These are phyloP conservation scores for Drosophila arawakana DNA, from an alignment of 1,140 invertebrate species.

Conservation along the genomic window DNA sequence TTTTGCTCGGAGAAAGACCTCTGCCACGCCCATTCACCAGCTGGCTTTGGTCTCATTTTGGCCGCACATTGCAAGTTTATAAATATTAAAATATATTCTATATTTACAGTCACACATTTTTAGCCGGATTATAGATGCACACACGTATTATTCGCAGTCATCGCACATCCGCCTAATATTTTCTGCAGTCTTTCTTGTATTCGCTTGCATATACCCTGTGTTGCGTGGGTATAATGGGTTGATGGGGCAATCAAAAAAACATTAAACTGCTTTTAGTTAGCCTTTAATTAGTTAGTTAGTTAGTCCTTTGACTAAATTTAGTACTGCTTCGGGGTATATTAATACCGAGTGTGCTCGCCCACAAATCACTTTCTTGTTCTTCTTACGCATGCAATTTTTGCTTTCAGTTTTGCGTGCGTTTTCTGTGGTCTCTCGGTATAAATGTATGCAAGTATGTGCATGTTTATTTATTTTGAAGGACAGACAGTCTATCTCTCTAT, in stretches of 20 bases:
- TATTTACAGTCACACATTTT: conserved; percentile 19
- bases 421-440: conserved; percentile 1
- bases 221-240: neutral
- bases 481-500: conserved; percentile 57
- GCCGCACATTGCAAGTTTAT: conserved; percentile 27
- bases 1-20: neutral
- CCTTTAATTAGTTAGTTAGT: no score
- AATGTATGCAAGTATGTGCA: conserved; percentile 11
- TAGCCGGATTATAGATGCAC: conserved; percentile 72
- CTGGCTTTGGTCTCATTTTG: conserved; percentile 49
- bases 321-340: no score
- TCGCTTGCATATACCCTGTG: conserved; percentile 4
- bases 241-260: no score
- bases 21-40: conserved; percentile 14
- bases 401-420: conserved; percentile 63
- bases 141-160: conserved; percentile 40
- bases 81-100: conserved; percentile 59
- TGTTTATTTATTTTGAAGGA: conserved; percentile 79
- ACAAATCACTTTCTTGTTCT: conserved; percentile 7
- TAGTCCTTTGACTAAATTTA: no score
- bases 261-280: no score
- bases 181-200: conserved; percentile 49
- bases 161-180: conserved; percentile 79
- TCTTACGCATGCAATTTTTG: conserved; percentile 78
- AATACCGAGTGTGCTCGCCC: no score